phyloP scores from a whole-genome alignment of 2,113 vertebrate species.

The Centropus bengalensis region DNA sequence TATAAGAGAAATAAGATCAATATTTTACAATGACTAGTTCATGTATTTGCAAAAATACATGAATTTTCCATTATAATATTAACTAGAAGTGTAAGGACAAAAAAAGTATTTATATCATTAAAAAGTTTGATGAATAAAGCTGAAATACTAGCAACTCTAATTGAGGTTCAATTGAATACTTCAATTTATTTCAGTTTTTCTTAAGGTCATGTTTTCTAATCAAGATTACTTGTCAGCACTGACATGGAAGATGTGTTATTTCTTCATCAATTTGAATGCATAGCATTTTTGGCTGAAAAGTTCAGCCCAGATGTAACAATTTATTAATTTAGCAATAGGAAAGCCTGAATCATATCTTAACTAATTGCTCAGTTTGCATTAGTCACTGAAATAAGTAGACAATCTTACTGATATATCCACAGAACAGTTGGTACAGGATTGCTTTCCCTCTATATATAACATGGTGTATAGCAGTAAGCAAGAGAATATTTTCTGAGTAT shows the following conservation, averaged over 20 bases:
- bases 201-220: conserved; percentile 32
- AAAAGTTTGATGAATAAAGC: background rate
- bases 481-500: background rate
- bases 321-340: background rate
- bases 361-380: background rate
- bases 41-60: background rate
- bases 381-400: background rate
- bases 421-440: background rate
- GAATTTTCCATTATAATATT: background rate
- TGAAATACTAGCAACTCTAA: background rate
- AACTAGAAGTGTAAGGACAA: background rate
- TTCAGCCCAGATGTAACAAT: background rate
- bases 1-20: background rate
- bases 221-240: background rate
- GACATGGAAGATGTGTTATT: background rate
- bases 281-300: background rate
- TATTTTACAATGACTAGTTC: background rate
- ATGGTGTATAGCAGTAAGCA: background rate
- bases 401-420: background rate
- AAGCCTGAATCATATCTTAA: background rate
- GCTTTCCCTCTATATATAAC: background rate
- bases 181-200: background rate
- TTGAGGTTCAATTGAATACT: background rate
- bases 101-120: background rate
- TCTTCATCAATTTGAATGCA: background rate